These are phyloP conservation scores for Oophaga pumilio DNA, from an alignment of 2,113 vertebrate genomes.

Conservation along the genomic window DNA sequence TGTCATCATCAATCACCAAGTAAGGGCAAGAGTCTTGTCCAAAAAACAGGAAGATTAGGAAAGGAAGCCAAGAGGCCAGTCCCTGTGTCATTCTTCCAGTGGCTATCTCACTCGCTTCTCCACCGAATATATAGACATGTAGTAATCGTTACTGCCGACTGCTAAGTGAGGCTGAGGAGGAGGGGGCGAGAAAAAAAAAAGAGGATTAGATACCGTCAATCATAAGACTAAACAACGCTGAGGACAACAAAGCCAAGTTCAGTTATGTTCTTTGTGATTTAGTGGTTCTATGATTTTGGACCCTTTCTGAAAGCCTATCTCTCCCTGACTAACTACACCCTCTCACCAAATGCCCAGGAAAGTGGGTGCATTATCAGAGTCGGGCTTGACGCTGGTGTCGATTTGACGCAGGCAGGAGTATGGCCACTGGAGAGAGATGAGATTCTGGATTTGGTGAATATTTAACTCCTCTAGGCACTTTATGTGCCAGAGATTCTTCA, in stretches of 20 bases:
- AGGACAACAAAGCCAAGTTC: not conserved
- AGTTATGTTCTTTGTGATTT: not conserved
- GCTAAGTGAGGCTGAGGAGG: conserved; percentile 88
- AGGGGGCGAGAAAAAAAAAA: conserved; percentile 11
- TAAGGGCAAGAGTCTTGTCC: conserved; percentile 81
- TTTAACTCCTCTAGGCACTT: too few species aligned
- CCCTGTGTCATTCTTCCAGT: conserved; percentile 32
- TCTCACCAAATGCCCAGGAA: not conserved
- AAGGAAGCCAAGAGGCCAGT: conserved; percentile 49
- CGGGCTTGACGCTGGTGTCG: too few species aligned
- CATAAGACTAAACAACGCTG: not conserved
- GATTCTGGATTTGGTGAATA: too few species aligned
- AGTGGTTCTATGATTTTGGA: not conserved
- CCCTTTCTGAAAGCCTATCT: not conserved
- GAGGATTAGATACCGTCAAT: not conserved
- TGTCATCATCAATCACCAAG: conserved; percentile 57
- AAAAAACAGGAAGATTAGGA: conserved; percentile 71
- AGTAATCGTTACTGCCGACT: conserved; percentile 98
- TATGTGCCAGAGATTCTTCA: too few species aligned
- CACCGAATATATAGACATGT: conserved; percentile 98
- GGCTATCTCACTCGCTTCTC: conserved; percentile 96
- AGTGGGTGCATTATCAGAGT: too few species aligned
- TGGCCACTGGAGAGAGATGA: too few species aligned
- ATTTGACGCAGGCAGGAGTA: too few species aligned
- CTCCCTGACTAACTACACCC: not conserved